A percentile compares a stretch with the other conserved stretches of the same genome.
Conservation (phyloP, 2,797 vertebrate species). For the Girardinus metallicus region DNA sequence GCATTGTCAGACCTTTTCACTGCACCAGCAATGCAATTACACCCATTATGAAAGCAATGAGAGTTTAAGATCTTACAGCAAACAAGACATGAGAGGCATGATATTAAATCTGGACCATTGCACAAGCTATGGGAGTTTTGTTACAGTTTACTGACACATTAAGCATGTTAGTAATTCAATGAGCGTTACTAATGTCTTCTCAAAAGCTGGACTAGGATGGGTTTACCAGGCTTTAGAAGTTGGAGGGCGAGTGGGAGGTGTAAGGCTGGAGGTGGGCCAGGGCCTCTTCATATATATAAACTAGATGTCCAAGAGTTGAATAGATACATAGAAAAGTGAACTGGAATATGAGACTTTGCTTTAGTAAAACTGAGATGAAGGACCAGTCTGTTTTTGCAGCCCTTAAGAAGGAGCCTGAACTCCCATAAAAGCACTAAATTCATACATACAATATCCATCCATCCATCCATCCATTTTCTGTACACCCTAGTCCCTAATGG, state of each 20-base stretch:
- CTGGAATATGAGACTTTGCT: background rate
- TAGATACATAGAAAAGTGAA: slow-evolving; percentile 8
- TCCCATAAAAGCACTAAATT: background rate
- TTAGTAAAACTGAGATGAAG: background rate
- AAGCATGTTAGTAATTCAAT: slow-evolving; percentile 45
- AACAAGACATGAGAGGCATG: slow-evolving; percentile 16
- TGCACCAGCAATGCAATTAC: slow-evolving; percentile 35
- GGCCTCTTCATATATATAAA: slow-evolving; percentile 8
- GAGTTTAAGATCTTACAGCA: slow-evolving; percentile 59
- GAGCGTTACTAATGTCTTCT: slow-evolving; percentile 63
- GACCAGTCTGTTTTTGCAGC: background rate
- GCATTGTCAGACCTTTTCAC: slow-evolving; percentile 30
- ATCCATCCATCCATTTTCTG: too few relatives aligned
- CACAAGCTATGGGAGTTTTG: slow-evolving; percentile 29
- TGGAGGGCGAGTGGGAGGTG: slow-evolving; percentile 30
- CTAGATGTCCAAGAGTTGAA: slow-evolving; percentile 1
- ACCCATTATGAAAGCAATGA: slow-evolving; percentile 48
- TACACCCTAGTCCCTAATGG: too few relatives aligned
- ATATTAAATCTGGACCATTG: slow-evolving; percentile 5
- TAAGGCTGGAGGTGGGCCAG: slow-evolving; percentile 48
- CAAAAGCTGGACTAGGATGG: slow-evolving; percentile 27
- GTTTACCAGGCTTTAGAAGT: background rate
- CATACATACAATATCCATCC: background rate
- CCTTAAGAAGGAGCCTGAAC: background rate
- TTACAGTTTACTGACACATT: slow-evolving; percentile 56